phyloP scores from a whole-genome alignment of 1,140 invertebrate genomes.

The Laodelphax striatellus region DNA sequence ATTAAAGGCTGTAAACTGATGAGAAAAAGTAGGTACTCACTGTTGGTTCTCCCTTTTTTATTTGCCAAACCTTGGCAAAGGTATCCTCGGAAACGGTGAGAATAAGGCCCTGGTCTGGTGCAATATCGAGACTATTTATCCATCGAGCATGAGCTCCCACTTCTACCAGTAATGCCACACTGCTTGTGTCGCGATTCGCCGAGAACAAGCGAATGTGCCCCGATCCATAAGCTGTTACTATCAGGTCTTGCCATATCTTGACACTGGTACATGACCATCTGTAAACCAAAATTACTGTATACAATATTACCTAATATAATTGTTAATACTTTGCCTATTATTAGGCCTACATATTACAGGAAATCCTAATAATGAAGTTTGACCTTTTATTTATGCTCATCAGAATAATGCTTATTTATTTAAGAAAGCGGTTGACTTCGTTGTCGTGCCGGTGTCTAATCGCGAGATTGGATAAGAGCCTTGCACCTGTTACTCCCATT shows the following conservation, averaged over 20 bases:
- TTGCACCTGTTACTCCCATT: too few species aligned
- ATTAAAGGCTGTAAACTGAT: too few species aligned
- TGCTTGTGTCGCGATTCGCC: conserved; percentile 3
- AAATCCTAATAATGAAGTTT: too few species aligned
- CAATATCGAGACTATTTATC: conserved; percentile 36
- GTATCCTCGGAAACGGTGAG: conserved; percentile 36
- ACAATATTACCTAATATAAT: too few species aligned
- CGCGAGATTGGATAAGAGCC: too few species aligned
- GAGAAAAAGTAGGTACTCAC: conserved; percentile 8
- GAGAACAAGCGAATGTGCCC: conserved; percentile 36
- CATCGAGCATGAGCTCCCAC: conserved; percentile 35
- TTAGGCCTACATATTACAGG: too few species aligned
- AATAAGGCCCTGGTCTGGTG: conserved; percentile 31
- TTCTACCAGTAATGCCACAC: conserved; percentile 30
- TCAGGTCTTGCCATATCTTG: conserved; percentile 22
- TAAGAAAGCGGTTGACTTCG: too few species aligned
- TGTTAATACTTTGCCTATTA: too few species aligned
- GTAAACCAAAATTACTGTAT: conserved; percentile 1
- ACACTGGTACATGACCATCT: conserved; percentile 24
- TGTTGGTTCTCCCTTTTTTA: conserved; percentile 20
- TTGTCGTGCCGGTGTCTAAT: too few species aligned
- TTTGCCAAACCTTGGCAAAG: conserved; percentile 34
- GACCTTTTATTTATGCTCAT: too few species aligned
- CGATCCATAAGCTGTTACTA: conserved; percentile 34
- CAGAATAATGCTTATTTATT: too few species aligned